phyloP scores from a whole-genome alignment of 2,797 vertebrate genomes.

The Anabacerthia variegaticeps region DNA sequence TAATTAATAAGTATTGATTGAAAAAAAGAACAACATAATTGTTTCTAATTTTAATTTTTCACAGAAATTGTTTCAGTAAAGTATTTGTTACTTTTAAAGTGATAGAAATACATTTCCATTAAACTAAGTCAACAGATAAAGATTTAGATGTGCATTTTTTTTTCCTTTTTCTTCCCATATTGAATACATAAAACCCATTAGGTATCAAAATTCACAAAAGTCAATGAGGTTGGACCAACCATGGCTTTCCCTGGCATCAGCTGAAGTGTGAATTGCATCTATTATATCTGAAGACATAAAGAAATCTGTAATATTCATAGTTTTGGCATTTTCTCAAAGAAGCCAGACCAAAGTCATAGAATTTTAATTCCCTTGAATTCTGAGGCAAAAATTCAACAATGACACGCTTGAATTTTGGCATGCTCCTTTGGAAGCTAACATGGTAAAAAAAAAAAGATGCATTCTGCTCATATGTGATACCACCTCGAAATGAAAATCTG shows the following conservation, averaged over 20 bases:
- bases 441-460: not conserved
- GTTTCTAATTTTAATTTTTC: conserved; percentile 13
- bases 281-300: not conserved
- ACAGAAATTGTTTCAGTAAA: not conserved
- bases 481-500: not conserved
- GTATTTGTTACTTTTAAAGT: not conserved
- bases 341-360: not conserved
- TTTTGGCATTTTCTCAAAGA: not conserved
- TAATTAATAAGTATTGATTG: conserved; percentile 9
- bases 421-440: not conserved
- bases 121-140: not conserved
- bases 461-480: accelerated
- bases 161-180: not conserved
- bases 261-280: not conserved
- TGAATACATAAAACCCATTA: not conserved
- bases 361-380: not conserved
- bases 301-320: not conserved
- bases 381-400: not conserved
- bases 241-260: not conserved
- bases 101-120: not conserved
- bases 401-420: not conserved
- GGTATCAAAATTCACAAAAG: not conserved
- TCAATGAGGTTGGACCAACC: not conserved
- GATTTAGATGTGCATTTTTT: not conserved
- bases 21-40: not conserved